Base-by-base conservation (phyloP, 2,888 invertebrate species). In the Odontothrips loti region DNA sequence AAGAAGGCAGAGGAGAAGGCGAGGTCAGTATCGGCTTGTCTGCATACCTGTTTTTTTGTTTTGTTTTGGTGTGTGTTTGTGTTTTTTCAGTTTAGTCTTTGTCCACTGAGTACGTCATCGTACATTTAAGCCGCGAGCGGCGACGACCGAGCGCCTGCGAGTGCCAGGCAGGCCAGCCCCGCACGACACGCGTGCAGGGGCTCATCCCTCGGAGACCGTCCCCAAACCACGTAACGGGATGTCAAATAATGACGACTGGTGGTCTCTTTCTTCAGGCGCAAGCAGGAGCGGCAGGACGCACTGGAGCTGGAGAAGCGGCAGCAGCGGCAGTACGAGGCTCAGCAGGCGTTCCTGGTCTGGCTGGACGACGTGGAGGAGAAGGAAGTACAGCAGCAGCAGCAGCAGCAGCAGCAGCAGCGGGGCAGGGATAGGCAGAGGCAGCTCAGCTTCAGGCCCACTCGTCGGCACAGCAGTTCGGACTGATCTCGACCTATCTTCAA, bases 261-360 rank as follows among this genome's bases (percentile, higher is more conserved):
- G n/a, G n/a, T n/a, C n/a, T n/a, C n/a, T 75, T 8, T 27, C 12
- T 12, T 8, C 68, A 75, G 68, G 27, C 27, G 68, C 23, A 75
- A 75, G 27, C 23, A 75, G 68, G 68, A 23, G 23, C 68, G 68
- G 1, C 68, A 27, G 68, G 23, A 75, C 23, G 68, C 68, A 9
- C 23, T 11, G 78, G 79, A 82, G 80, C 43, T 82, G 12, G 79
- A 81, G 58, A 80, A 82, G 78, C 47, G 79, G 51, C 17, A 81
- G n/a, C 82, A 83, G 51, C 82, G 83, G n/a, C 81, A 81, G 29
- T 82, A 84, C 81, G 84, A 84, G 81, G 83, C 84, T 0, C 82
- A 83, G 34, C 84, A 84, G 80, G 84, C 84, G 9, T 84, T 84
- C 82, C 82, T 83, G 51, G 82, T 81, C 1, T 84, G 84, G 84